These are phyloP conservation scores for Capitella teleta DNA, from an alignment of 1,140 invertebrate genomes.

Conservation along the genomic window DNA sequence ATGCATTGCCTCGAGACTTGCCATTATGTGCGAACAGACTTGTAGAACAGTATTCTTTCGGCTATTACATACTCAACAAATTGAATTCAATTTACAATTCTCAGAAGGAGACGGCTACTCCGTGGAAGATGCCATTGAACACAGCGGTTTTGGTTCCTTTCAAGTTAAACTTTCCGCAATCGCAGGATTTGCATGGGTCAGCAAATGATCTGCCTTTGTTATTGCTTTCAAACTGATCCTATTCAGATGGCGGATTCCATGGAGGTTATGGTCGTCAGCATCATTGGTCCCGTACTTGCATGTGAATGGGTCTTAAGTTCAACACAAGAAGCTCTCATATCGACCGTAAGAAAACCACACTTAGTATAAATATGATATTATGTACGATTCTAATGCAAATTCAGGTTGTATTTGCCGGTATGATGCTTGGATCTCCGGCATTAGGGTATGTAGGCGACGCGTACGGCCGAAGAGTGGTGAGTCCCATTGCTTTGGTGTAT, in stretches of 20 bases:
- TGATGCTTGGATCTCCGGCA: background rate
- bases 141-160: too few relatives aligned
- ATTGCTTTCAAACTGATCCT: too few relatives aligned
- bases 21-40: too few relatives aligned
- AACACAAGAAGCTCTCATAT: conserved; percentile 1
- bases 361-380: background rate
- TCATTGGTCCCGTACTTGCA: background rate
- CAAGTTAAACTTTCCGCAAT: too few relatives aligned
- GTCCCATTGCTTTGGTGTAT: background rate
- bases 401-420: conserved; percentile 3
- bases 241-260: conserved; percentile 9
- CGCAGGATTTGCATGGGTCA: too few relatives aligned
- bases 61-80: too few relatives aligned
- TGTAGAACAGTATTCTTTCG: too few relatives aligned
- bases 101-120: too few relatives aligned
- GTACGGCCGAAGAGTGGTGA: conserved; percentile 1
- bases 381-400: background rate
- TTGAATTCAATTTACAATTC: too few relatives aligned
- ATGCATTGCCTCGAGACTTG: too few relatives aligned
- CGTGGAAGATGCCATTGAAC: too few relatives aligned
- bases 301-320: background rate
- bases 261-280: conserved; percentile 6
- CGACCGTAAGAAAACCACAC: conserved; percentile 1
- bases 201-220: too few relatives aligned
- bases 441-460: conserved; percentile 1